A percentile compares a stretch with the other conserved stretches of the same genome.
phyloP scores from a whole-genome alignment of 2,113 vertebrate genomes.

The human region DNA sequence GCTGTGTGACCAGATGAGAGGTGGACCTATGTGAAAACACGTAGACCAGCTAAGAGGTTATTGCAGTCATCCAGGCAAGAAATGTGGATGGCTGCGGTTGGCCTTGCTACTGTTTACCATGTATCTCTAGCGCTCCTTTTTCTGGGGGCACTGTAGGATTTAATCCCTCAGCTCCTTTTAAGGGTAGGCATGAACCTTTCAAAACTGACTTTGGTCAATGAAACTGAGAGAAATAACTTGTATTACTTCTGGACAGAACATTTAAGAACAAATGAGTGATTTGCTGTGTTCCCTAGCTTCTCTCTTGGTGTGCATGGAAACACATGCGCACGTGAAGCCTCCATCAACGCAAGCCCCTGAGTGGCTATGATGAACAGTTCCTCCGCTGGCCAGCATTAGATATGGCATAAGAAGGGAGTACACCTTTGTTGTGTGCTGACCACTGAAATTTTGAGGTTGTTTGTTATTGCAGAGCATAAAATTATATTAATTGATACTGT shows the following conservation, averaged over 20 bases:
- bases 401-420: background rate
- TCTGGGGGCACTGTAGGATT: background rate
- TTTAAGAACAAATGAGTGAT: background rate
- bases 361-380: background rate
- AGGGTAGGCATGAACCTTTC: background rate
- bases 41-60: background rate
- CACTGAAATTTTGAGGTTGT: background rate
- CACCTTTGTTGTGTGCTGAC: background rate
- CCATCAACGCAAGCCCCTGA: background rate
- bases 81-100: too few relatives aligned
- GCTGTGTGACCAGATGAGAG: background rate
- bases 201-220: background rate
- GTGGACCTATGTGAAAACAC: background rate
- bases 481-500: background rate
- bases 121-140: background rate
- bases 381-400: background rate
- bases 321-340: background rate
- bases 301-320: background rate
- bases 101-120: background rate
- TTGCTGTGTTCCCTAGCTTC: background rate
- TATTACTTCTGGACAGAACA: background rate
- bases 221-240: background rate
- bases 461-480: background rate
- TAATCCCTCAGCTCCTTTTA: background rate
- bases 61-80: background rate